These are phyloP conservation scores for Guaruba guarouba DNA, from an alignment of 2,113 vertebrate species.

Conservation along the genomic window DNA sequence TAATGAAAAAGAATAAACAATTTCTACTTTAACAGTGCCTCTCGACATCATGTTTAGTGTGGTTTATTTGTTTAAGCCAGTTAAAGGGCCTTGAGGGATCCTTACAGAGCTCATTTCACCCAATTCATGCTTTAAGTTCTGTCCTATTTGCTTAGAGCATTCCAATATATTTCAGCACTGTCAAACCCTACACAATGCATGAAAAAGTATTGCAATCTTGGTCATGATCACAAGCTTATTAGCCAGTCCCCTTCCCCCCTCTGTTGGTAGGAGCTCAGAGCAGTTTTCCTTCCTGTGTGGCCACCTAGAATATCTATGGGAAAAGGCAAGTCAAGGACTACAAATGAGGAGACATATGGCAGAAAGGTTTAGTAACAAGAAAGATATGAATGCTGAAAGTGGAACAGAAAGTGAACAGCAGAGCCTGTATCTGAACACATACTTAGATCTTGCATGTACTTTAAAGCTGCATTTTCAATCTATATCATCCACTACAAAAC, in stretches of 20 bases:
- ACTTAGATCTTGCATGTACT: fast-evolving
- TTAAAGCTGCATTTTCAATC: neutral
- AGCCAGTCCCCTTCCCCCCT: neutral
- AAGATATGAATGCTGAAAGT: neutral
- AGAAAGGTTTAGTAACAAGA: neutral
- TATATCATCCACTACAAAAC: neutral
- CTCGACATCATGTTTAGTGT: neutral
- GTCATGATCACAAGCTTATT: neutral
- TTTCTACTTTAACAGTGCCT: neutral
- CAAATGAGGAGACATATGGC: neutral
- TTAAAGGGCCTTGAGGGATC: neutral
- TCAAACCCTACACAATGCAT: neutral
- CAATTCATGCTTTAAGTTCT: neutral
- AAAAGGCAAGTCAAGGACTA: neutral
- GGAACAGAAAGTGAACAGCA: neutral
- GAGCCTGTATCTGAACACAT: neutral
- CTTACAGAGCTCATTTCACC: neutral
- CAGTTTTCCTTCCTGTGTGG: neutral
- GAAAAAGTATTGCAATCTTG: neutral
- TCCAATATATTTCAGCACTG: neutral
- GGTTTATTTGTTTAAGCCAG: neutral
- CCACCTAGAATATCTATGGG: neutral
- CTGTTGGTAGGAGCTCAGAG: neutral
- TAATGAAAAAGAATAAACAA: neutral
- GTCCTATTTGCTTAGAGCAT: neutral